phyloP scores from a whole-genome alignment of 2,113 vertebrate species.

The Petrocephalus zakoni region DNA sequence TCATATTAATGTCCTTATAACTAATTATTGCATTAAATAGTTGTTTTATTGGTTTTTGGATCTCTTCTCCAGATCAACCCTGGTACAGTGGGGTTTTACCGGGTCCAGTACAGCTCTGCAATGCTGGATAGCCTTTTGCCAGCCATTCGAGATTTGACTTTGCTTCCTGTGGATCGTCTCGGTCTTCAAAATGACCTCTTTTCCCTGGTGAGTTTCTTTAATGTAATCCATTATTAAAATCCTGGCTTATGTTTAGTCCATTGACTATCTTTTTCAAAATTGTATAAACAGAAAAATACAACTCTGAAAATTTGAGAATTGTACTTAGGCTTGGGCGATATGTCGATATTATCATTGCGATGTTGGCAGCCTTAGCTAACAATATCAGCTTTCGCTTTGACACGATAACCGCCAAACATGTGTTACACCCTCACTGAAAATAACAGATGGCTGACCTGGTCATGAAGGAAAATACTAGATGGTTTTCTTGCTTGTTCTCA shows the following conservation, averaged over 20 bases:
- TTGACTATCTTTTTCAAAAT: not conserved
- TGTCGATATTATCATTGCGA: too few species aligned
- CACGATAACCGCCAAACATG: too few species aligned
- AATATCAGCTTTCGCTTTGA: too few species aligned
- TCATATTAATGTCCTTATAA: not conserved
- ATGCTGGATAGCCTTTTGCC: constrained; percentile 89
- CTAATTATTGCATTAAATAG: not conserved
- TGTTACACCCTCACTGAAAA: too few species aligned
- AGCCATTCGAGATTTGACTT: constrained; percentile 80
- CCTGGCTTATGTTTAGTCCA: not conserved
- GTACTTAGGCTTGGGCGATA: too few species aligned
- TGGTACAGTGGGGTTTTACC: constrained; percentile 95
- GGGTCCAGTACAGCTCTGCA: constrained; percentile 84
- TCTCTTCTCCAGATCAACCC: constrained; percentile 74
- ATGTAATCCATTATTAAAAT: not conserved
- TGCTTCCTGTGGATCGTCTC: constrained; percentile 90
- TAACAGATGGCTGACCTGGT: too few species aligned
- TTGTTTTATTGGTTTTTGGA: not conserved
- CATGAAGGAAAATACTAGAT: too few species aligned
- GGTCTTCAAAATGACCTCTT: constrained; percentile 97
- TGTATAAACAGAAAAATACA: not conserved
- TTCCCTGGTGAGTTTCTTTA: constrained; percentile 73
- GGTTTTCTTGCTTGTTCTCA: too few species aligned
- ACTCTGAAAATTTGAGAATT: not conserved
- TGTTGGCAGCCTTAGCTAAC: too few species aligned